Conservation (phyloP, 2,888 invertebrate genomes). For the Tenthredo livida region DNA sequence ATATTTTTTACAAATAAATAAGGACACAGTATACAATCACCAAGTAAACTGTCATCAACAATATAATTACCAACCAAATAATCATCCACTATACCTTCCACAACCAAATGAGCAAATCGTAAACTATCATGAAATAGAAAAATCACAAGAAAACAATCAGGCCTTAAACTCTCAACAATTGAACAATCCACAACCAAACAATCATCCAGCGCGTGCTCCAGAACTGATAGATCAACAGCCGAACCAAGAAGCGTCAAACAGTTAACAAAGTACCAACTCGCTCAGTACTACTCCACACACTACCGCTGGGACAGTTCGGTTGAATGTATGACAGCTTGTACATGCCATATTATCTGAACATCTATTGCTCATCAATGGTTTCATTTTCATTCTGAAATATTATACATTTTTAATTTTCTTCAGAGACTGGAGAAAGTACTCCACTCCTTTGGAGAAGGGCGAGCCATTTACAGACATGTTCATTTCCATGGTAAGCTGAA, state of each 20-base stretch:
- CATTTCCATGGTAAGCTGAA: slow-evolving; percentile 2
- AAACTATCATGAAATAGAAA: neutral
- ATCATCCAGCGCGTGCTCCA: neutral
- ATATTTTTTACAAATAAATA: neutral
- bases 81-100: neutral
- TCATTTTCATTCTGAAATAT: neutral
- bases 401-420: neutral
- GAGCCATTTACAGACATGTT: slow-evolving; percentile 20
- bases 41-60: neutral
- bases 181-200: neutral
- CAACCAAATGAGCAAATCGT: neutral
- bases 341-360: neutral
- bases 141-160: neutral
- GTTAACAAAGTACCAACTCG: neutral
- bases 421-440: slow-evolving; percentile 28
- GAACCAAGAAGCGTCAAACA: neutral
- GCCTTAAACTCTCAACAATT: neutral
- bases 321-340: slow-evolving; percentile 9
- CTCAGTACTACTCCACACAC: neutral
- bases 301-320: neutral
- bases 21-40: neutral
- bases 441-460: slow-evolving; percentile 20
- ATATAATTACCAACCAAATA: neutral
- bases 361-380: neutral
- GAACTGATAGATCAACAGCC: neutral